Conservation (phyloP, 1,140 invertebrate genomes). For the Cardiocondyla obscurior region DNA sequence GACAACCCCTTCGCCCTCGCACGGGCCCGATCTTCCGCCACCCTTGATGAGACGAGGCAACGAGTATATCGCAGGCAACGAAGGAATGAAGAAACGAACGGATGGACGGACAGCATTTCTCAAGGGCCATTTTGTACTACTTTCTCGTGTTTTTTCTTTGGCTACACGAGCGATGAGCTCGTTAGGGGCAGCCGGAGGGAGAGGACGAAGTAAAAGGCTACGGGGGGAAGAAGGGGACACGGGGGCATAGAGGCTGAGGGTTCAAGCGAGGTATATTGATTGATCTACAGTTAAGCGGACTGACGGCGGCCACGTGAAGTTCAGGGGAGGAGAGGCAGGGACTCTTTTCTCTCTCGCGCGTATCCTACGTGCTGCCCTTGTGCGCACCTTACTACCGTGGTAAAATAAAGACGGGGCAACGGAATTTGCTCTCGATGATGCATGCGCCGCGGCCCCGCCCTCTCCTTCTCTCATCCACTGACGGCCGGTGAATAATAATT, state of each 20-base stretch:
- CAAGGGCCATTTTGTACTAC: constrained; percentile 78
- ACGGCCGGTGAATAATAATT: constrained; percentile 75
- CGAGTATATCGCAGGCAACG: constrained; percentile 21
- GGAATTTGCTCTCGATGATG: constrained; percentile 75
- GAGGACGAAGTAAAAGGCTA: constrained; percentile 66
- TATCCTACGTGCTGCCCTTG: not conserved
- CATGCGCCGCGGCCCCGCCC: constrained; percentile 70
- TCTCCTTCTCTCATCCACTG: constrained; percentile 67
- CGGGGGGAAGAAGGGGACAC: constrained; percentile 54
- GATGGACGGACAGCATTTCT: constrained; percentile 75
- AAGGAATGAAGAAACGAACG: constrained; percentile 54
- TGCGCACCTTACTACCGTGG: constrained; percentile 58
- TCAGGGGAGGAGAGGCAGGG: constrained; percentile 54
- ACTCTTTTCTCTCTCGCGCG: not conserved
- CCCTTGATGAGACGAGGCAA: constrained; percentile 26
- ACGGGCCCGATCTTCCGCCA: constrained; percentile 13
- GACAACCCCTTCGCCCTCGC: constrained; percentile 66
- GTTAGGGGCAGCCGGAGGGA: constrained; percentile 76
- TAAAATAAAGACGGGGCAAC: constrained; percentile 72
- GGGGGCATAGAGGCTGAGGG: constrained; percentile 57
- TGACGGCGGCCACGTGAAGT: constrained; percentile 74
- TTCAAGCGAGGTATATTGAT: constrained; percentile 78
- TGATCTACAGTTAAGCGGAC: constrained; percentile 78
- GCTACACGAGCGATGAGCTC: constrained; percentile 75
- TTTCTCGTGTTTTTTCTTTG: constrained; percentile 77